Evolutionary conservation across 2,888 invertebrate species (phyloP).

Genomic region (Leistus spinibarbis): DNA sequence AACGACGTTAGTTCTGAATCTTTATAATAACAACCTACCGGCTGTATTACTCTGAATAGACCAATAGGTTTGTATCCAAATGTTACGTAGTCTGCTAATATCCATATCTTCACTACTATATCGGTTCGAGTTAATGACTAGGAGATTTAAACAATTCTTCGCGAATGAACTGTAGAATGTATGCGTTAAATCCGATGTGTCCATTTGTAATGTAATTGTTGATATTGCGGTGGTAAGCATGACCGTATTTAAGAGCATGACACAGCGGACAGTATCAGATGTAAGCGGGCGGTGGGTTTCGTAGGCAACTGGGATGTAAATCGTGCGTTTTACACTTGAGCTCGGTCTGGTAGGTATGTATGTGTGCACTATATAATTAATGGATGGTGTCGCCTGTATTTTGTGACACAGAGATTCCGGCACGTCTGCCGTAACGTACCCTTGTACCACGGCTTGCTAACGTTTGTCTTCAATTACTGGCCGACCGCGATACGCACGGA

Average conservation of each 20-base stretch:
- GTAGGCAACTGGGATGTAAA: neutral
- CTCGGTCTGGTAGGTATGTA: neutral
- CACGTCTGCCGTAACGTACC: neutral
- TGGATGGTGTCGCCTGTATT: neutral
- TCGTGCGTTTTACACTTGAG: neutral
- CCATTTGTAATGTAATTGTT: neutral
- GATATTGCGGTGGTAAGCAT: neutral
- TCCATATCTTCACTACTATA: too few species aligned
- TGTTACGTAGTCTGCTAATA: too few species aligned
- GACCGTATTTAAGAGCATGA: neutral
- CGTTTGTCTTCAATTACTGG: slow-evolving; percentile 9
- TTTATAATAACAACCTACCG: too few species aligned
- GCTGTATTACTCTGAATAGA: too few species aligned
- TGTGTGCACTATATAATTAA: neutral
- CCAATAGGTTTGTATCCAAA: too few species aligned
- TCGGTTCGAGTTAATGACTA: too few species aligned
- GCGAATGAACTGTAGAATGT: too few species aligned
- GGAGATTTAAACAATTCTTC: too few species aligned
- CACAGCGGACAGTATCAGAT: neutral
- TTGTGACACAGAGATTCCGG: neutral
- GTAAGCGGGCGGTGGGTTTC: too few species aligned
- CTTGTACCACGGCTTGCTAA: too few species aligned
- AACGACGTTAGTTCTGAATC: too few species aligned
- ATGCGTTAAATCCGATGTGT: neutral
- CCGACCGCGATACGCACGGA: slow-evolving; percentile 19